A percentile compares a stretch with the other conserved stretches of the same genome.
Evolutionary conservation across 1,140 invertebrate species (phyloP).

Genomic region (Harpegnathos saltator): DNA sequence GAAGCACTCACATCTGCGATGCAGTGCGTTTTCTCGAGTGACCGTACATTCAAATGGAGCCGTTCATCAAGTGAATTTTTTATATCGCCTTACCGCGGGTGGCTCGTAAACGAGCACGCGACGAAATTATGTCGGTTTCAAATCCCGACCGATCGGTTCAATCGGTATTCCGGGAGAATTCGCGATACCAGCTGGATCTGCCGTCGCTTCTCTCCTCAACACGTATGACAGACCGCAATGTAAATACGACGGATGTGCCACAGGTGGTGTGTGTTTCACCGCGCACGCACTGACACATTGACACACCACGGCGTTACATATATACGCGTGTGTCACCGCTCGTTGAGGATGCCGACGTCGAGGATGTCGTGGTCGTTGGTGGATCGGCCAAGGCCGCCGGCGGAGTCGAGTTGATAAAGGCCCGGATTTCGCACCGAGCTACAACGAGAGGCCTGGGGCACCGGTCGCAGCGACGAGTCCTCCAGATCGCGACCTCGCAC

Average conservation of each 20-base stretch:
- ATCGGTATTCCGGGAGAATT: background rate
- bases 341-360: conserved; percentile 43
- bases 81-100: background rate
- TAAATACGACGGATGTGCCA: conserved; percentile 46
- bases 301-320: conserved; percentile 27
- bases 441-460: background rate
- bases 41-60: too few relatives aligned
- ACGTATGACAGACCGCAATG: conserved; percentile 23
- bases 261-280: conserved; percentile 50
- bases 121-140: background rate
- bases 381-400: background rate
- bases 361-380: conserved; percentile 26
- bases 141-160: background rate
- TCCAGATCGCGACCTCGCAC: background rate
- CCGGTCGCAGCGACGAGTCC: conserved; percentile 34
- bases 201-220: background rate
- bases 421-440: background rate
- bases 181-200: background rate
- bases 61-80: too few relatives aligned
- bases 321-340: conserved; percentile 3
- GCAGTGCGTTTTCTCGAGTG: too few relatives aligned
- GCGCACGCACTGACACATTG: conserved; percentile 35
- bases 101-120: background rate
- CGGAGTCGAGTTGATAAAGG: conserved; percentile 5
- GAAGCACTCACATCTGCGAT: too few relatives aligned